Base-by-base conservation (phyloP, 2,113 vertebrate genomes). In the Charina bottae region DNA sequence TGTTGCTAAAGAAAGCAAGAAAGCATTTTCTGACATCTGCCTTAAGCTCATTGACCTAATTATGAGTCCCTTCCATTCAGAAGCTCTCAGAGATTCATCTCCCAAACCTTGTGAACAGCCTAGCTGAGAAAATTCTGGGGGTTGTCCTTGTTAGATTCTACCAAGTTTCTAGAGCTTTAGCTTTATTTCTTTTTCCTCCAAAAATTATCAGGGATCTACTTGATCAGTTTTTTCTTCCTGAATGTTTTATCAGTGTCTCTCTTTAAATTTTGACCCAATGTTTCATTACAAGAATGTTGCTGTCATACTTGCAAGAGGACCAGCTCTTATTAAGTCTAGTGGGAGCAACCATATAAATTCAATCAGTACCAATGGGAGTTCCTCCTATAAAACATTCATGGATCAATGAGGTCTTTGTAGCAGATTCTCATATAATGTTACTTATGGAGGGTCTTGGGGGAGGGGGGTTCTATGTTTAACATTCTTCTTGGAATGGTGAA, bases 61-160 rank as follows among this genome's bases (percentile, higher is more conserved):
- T 90, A 37, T 4, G 24, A 0, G 13, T 60, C 58, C 28, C 10
- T 72, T 90, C 84, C 90, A 37, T 91, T 92, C 88, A 88, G 0
- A 0, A 19, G 33, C 89, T 49, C 59, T 58, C 91, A 93, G 54
- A 53, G 88, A 60, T 19, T 17, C 24, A 49, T 89, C 93, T 93
- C 23, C 54, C 83, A 91, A 94, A 89, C 15, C 83, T 46, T 90
- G 68, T 92, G 60, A 92, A 89, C 90, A 1, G 37, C 33, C 12
- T 68, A 56, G 91, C 8, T n/a, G 0, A 1, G 55, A 94, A 92
- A 0, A 49, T 23, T 26, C 53, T 5, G 53, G 89, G 89, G 94
- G 7, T 62, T 68, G 8, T 85, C 91, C 23, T 0, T 0, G 49
- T 42, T 19, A 91, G 87, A 92, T 2, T 15, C 12, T 26, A 2